These are phyloP conservation scores for Ormyrus thymus DNA, from an alignment of 2,888 invertebrate species.

Conservation along the genomic window DNA sequence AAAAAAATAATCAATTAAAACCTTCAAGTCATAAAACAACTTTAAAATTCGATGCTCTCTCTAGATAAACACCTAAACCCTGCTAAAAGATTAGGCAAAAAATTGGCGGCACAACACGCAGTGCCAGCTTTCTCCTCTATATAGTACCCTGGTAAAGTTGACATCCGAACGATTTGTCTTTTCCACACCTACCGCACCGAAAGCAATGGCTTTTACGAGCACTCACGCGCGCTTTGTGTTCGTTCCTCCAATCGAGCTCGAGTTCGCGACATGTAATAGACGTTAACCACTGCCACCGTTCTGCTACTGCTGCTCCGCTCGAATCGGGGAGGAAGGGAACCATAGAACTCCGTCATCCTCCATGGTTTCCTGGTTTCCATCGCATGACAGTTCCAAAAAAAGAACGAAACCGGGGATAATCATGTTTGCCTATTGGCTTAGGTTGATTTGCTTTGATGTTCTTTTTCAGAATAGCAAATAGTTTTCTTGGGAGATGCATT, in stretches of 20 bases:
- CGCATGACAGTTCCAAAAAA: slow-evolving; percentile 65
- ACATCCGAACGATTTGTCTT: slow-evolving; percentile 70
- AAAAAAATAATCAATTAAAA: no score
- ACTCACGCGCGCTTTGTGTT: slow-evolving; percentile 56
- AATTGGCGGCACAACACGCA: not conserved
- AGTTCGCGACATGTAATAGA: not conserved
- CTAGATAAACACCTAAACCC: no score
- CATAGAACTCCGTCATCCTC: slow-evolving; percentile 51
- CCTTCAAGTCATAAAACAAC: no score
- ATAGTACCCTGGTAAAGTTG: slow-evolving; percentile 66
- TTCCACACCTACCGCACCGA: slow-evolving; percentile 56
- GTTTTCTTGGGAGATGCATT: no score
- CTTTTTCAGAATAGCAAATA: no score
- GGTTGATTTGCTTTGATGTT: no score
- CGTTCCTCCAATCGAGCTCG: slow-evolving; percentile 60
- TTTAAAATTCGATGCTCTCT: no score
- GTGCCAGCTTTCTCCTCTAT: slow-evolving; percentile 21
- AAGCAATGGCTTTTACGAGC: slow-evolving; percentile 61
- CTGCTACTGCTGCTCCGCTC: no score
- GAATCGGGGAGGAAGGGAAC: no score
- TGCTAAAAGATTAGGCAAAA: no score
- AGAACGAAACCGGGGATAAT: slow-evolving; percentile 3
- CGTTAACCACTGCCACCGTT: no score
- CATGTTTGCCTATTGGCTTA: no score
- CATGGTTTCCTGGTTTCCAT: slow-evolving; percentile 69